A percentile compares a stretch with the other conserved stretches of the same genome.
Conservation (phyloP, 2,888 invertebrate species). For the Marasmarcha lunaedactyla region DNA sequence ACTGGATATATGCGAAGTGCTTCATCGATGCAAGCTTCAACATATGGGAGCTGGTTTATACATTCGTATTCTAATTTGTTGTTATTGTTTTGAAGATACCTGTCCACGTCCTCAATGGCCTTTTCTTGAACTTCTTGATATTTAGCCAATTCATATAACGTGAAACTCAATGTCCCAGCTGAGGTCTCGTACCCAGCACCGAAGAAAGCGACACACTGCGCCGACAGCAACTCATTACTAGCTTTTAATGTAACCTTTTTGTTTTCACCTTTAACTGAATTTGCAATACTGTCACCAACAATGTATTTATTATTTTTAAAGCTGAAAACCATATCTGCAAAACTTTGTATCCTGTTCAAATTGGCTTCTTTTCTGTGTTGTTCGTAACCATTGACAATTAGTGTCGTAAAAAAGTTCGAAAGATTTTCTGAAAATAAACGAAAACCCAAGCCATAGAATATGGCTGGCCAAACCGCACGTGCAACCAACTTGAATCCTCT, state of each 20-base stretch:
- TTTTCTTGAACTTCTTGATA: slow-evolving; percentile 21
- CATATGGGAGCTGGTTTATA: slow-evolving; percentile 23
- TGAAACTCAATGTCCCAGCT: slow-evolving; percentile 24
- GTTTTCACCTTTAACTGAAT: slow-evolving; percentile 17
- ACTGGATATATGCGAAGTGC: slow-evolving; percentile 38
- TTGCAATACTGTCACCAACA: slow-evolving; percentile 25
- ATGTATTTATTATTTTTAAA: slow-evolving; percentile 26
- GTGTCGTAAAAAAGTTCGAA: slow-evolving; percentile 22
- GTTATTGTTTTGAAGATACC: slow-evolving; percentile 23
- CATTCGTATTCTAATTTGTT: slow-evolving; percentile 17
- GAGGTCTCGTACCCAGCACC: slow-evolving; percentile 41
- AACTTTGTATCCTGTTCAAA: slow-evolving; percentile 24
- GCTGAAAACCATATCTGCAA: slow-evolving; percentile 30
- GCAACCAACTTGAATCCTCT: slow-evolving; percentile 21
- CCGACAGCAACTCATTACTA: slow-evolving; percentile 45
- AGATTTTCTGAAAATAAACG: slow-evolving; percentile 22
- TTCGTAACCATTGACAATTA: slow-evolving; percentile 24
- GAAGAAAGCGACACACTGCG: slow-evolving; percentile 62
- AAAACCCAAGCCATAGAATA: slow-evolving; percentile 30
- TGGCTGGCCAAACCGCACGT: slow-evolving; percentile 28
- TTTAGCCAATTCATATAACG: slow-evolving; percentile 34
- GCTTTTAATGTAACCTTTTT: slow-evolving; percentile 25
- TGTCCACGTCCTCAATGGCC: slow-evolving; percentile 29
- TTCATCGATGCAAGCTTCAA: slow-evolving; percentile 34
- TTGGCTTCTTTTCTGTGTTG: slow-evolving; percentile 22